These are phyloP conservation scores for Cryptotis parvus DNA, from an alignment of 2,113 vertebrate species.

Conservation along the genomic window DNA sequence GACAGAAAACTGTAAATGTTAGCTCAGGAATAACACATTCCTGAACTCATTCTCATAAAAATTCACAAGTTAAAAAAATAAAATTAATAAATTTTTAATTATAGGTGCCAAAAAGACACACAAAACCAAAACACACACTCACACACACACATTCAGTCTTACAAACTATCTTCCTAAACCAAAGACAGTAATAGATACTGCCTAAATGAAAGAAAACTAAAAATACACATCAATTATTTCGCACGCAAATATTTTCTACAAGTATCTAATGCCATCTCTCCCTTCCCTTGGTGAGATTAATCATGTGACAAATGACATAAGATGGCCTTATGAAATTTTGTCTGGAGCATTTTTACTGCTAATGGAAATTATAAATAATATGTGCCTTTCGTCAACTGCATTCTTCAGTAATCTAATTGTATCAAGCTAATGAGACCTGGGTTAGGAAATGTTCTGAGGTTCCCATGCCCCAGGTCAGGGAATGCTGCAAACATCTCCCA, in stretches of 20 bases:
- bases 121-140: not conserved
- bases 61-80: conserved; percentile 61
- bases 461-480: conserved; percentile 75
- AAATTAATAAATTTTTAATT: conserved; percentile 11
- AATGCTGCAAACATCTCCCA: conserved; percentile 64
- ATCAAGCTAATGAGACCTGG: conserved; percentile 76
- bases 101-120: conserved; percentile 13
- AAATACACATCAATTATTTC: not conserved
- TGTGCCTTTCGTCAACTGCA: conserved; percentile 70
- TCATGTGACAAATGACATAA: conserved; percentile 62
- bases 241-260: conserved; percentile 31
- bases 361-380: conserved; percentile 79
- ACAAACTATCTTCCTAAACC: not conserved
- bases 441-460: conserved; percentile 78
- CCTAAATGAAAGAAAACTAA: conserved; percentile 56
- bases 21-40: conserved; percentile 55
- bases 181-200: not conserved
- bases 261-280: conserved; percentile 1
- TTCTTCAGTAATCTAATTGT: conserved; percentile 81
- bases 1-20: conserved; percentile 41
- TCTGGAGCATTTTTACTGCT: conserved; percentile 74
- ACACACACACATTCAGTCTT: not conserved
- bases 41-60: conserved; percentile 71
- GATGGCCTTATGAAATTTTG: conserved; percentile 74
- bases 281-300: conserved; percentile 46